Evolutionary conservation across 2,888 invertebrate species (phyloP).

Genomic region (Scaptomyza parva): DNA sequence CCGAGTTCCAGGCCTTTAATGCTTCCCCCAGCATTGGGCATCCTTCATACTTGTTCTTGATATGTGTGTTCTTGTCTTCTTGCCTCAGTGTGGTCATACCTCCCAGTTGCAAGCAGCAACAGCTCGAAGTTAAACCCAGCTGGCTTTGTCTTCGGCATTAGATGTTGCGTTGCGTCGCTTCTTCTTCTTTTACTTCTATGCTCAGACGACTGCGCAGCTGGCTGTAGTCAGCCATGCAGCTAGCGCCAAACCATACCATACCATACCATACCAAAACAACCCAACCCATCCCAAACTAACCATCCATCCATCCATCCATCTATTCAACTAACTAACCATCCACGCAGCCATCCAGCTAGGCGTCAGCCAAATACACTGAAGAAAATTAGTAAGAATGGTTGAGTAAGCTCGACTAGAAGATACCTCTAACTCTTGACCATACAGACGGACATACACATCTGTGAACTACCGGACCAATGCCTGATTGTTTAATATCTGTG

Average conservation of each 20-base stretch:
- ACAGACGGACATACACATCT: too few species aligned
- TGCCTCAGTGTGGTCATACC: conserved; percentile 57
- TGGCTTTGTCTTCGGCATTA: conserved; percentile 15
- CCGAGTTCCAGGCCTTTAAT: conserved; percentile 21
- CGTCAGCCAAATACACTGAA: conserved; percentile 34
- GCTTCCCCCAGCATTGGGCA: conserved; percentile 35
- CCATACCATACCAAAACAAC: conserved; percentile 40
- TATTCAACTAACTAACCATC: conserved; percentile 39
- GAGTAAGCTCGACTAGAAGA: too few species aligned
- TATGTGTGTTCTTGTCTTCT: background rate
- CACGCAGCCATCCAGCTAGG: conserved; percentile 49
- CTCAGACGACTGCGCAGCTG: conserved; percentile 55
- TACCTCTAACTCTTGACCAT: too few species aligned
- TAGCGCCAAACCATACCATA: conserved; percentile 54
- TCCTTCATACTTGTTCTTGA: conserved; percentile 40
- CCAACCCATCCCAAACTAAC: conserved; percentile 34
- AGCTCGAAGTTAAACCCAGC: too few species aligned
- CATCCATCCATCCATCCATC: conserved; percentile 36
- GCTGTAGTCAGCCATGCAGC: conserved; percentile 71
- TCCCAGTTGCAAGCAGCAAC: conserved; percentile 54
- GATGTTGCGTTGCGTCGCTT: conserved; percentile 15
- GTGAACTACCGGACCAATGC: too few species aligned
- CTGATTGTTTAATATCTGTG: too few species aligned
- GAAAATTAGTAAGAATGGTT: background rate
- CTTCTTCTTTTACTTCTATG: background rate